These are phyloP conservation scores for Oxyruncus cristatus DNA, from an alignment of 2,113 vertebrate genomes.

Conservation along the genomic window DNA sequence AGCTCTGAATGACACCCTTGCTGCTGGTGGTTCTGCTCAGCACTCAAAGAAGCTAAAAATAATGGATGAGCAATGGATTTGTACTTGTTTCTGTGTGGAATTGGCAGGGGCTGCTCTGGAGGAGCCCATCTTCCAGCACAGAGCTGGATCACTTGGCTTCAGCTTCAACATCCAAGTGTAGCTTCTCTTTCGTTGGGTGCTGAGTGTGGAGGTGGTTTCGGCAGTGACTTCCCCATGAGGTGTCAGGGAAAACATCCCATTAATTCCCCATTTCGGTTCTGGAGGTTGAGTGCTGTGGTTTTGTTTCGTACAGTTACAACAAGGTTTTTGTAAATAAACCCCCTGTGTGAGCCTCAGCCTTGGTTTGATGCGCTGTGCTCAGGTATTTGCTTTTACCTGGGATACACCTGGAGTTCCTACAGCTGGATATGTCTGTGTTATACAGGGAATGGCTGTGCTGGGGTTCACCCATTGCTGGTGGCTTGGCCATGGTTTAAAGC, in stretches of 20 bases:
- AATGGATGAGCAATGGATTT: background rate
- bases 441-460: background rate
- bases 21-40: background rate
- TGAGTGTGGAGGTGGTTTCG: background rate
- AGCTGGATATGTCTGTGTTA: background rate
- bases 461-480: background rate
- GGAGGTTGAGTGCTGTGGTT: rapidly evolving
- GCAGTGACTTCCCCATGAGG: background rate
- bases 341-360: background rate
- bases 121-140: background rate
- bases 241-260: background rate
- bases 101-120: background rate
- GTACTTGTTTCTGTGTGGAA: background rate
- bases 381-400: background rate
- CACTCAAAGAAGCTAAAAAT: background rate
- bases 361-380: rapidly evolving
- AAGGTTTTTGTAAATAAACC: background rate
- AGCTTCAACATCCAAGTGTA: background rate
- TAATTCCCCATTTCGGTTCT: background rate
- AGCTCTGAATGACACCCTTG: background rate
- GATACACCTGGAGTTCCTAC: rapidly evolving
- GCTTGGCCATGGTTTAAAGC: background rate
- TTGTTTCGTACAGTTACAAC: rapidly evolving
- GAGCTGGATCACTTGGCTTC: background rate
- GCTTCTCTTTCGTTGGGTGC: background rate